A percentile compares a stretch with the other conserved stretches of the same genome.
These are phyloP conservation scores for Ctenopoma kingsleyae DNA, from an alignment of 2,797 vertebrate species.

Conservation along the genomic window DNA sequence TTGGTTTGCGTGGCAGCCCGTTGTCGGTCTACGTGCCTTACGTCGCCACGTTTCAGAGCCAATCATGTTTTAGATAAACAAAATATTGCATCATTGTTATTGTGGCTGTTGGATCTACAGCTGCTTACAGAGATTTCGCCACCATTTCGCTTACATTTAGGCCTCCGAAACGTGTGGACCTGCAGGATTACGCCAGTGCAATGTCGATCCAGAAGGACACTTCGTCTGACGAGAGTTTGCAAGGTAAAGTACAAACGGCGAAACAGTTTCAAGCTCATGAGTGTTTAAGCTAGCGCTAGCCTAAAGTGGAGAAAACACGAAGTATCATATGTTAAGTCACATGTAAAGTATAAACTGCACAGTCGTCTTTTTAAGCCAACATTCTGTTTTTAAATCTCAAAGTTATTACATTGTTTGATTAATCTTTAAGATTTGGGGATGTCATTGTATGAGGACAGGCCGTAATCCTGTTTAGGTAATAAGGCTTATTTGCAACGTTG, in stretches of 20 bases:
- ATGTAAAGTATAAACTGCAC: background rate
- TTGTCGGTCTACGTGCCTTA: background rate
- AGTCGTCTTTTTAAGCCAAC: background rate
- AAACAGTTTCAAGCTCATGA: background rate
- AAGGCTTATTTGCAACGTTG: constrained; percentile 5
- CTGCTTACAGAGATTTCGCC: constrained; percentile 55
- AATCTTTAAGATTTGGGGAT: background rate
- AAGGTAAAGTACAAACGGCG: constrained; percentile 74
- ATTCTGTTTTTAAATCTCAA: background rate
- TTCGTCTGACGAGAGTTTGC: constrained; percentile 80
- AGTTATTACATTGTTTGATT: background rate
- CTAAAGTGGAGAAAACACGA: background rate
- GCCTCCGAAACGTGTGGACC: background rate
- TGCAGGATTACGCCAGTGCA: background rate
- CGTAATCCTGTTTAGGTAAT: background rate
- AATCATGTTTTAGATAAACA: constrained; percentile 76
- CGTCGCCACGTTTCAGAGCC: constrained; percentile 51
- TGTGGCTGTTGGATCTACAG: constrained; percentile 50
- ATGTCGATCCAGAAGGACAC: constrained; percentile 79
- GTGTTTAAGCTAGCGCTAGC: constrained; percentile 25
- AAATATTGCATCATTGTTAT: constrained; percentile 80
- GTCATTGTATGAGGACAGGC: background rate
- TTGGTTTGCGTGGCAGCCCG: background rate
- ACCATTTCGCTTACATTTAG: constrained; percentile 30
- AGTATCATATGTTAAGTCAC: background rate